Evolutionary conservation across 2,888 invertebrate genomes (phyloP), one percentile per base, ranked within the genome.

Genomic region (Nemotelus nigrinus): DNA sequence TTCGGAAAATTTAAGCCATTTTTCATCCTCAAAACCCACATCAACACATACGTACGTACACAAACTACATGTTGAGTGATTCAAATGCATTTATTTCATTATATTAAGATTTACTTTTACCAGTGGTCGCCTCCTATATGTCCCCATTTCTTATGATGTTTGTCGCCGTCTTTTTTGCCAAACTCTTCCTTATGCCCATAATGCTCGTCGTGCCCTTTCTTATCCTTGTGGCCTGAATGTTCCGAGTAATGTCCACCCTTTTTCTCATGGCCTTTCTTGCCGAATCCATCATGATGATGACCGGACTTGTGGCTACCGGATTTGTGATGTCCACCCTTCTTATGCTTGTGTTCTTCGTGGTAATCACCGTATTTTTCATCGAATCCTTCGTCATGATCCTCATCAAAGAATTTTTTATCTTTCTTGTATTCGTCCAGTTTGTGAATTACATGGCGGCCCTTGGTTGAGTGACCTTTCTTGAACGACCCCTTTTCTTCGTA

Each of bases 361-460:
- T 91, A 92, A 53, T 91, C 93, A 80, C 94, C 95, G 83, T 95
- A 93, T 83, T 94, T 94, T 84, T 93, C 93, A 85, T 94, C 93
- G 82, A 93, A 93, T 0, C 93, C 94, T 63, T 92, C 92, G 83
- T 94, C 94, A 82, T 95, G 94, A 83, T 94, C 92, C 86, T 95
- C 95, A 82, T 95, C 95, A 86, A 92, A 94, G 91, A 94, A 95
- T 84, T 94, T 92, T 84, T 95, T 95, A 83, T 95, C 93, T 86
- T 95, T 95, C 85, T 94, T 94, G 87, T 91, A 94, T 86, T 95
- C 95, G 85, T 96, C 94, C 79, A 93, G 87, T 84, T 96, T 95
- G 87, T 96, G 94, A 5, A 95, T 90, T 85, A 94, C 93, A 84
- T 96, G 95, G 81, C 94, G 93, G 78, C 96, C 95, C 86, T 95